Conservation (phyloP, 1,140 invertebrate species). For the Drosophila lacteicornis region DNA sequence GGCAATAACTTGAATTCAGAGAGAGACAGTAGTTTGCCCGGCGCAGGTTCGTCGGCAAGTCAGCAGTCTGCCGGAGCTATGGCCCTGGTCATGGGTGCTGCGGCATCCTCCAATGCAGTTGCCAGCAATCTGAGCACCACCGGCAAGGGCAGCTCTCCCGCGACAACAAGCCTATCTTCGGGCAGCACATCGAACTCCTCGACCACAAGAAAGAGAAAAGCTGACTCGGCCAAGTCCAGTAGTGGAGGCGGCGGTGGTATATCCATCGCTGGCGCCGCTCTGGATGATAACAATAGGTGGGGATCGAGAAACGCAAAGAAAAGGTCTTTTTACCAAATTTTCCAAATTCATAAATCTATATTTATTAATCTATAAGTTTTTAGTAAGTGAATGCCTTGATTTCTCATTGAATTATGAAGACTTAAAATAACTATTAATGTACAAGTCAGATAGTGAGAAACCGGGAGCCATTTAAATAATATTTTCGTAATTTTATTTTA, state of each 20-base stretch:
- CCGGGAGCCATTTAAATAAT: neutral
- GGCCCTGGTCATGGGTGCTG: neutral
- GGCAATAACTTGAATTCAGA: conserved; percentile 24
- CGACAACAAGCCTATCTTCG: conserved; percentile 15
- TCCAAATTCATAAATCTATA: conserved; percentile 12
- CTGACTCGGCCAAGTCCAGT: conserved; percentile 58
- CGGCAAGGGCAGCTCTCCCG: conserved; percentile 35
- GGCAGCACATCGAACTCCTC: conserved; percentile 24
- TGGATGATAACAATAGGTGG: conserved; percentile 80
- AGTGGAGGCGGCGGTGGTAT: conserved; percentile 17
- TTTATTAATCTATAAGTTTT: neutral
- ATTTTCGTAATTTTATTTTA: conserved; percentile 7
- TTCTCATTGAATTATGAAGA: neutral
- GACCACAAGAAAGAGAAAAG: conserved; percentile 76
- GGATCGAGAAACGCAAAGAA: conserved; percentile 42
- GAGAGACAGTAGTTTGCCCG: conserved; percentile 30
- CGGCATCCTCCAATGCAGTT: conserved; percentile 11
- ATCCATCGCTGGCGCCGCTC: conserved; percentile 14
- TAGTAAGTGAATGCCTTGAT: neutral
- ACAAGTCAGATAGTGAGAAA: conserved; percentile 1
- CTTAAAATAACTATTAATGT: too few species aligned
- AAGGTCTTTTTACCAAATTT: conserved; percentile 47
- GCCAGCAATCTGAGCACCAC: conserved; percentile 46
- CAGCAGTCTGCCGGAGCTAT: conserved; percentile 16
- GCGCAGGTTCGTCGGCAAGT: conserved; percentile 60